Evolutionary conservation across 2,797 vertebrate genomes (phyloP).

Genomic region (Ceyx erithaca): DNA sequence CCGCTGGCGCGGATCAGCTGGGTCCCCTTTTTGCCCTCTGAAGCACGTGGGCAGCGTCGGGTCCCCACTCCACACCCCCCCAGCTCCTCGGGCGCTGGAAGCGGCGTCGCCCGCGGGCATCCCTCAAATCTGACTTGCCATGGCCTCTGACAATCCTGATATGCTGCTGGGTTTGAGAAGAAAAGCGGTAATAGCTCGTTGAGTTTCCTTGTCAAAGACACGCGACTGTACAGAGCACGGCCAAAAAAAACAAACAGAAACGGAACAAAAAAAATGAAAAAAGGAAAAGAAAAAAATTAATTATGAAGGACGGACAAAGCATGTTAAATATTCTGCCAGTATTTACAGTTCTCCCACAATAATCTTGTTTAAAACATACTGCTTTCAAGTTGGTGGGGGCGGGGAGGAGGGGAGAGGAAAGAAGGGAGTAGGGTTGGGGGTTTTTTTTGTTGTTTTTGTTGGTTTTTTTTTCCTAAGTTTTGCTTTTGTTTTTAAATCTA

Average conservation of each 20-base stretch:
- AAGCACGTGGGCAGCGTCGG: not conserved
- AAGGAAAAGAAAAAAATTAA: slow-evolving; percentile 13
- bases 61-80: not conserved
- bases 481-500: slow-evolving; percentile 93
- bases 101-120: not conserved
- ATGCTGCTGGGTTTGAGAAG: slow-evolving; percentile 75
- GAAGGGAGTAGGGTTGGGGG: not conserved
- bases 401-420: not conserved
- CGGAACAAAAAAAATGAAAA: not conserved
- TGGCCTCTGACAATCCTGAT: slow-evolving; percentile 73
- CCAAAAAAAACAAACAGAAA: not conserved
- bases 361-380: slow-evolving; percentile 79
- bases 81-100: not conserved
- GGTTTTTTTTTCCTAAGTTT: slow-evolving; percentile 72
- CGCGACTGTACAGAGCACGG: slow-evolving; percentile 74
- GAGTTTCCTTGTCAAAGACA: slow-evolving; percentile 80
- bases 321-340: slow-evolving; percentile 84
- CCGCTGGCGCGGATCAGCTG: not conserved
- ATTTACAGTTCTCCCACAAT: slow-evolving; percentile 84
- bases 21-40: not conserved
- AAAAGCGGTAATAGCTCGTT: slow-evolving; percentile 76
- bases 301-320: slow-evolving; percentile 82
- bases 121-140: slow-evolving; percentile 72
- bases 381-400: slow-evolving; percentile 57
- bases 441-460: not conserved